Conservation (phyloP, 2,888 invertebrate genomes). For the Iphiclides podalirius region DNA sequence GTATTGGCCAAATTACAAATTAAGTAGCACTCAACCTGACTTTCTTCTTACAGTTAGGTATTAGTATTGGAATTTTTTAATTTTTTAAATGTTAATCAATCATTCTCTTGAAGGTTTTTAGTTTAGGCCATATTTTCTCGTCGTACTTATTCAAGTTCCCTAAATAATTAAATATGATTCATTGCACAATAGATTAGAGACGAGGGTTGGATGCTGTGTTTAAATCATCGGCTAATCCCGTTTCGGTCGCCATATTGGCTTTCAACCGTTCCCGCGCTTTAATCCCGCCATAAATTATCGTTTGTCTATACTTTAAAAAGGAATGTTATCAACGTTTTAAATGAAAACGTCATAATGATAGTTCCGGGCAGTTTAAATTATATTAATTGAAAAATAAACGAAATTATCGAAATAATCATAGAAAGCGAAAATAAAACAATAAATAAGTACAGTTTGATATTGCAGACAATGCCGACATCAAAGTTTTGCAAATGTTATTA, state of each 20-base stretch:
- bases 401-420: no score
- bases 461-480: no score
- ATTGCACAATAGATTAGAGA: conserved; percentile 24
- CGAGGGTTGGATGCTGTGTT: conserved; percentile 22
- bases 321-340: conserved; percentile 11
- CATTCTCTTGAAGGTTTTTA: not conserved
- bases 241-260: conserved; percentile 24
- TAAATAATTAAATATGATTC: conserved; percentile 24
- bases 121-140: not conserved
- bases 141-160: conserved; percentile 1
- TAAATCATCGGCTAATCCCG: conserved; percentile 25
- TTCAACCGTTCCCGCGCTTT: conserved; percentile 23
- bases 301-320: conserved; percentile 24
- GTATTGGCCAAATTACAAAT: no score
- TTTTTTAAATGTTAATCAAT: no score
- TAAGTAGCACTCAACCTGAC: no score
- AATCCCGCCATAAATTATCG: conserved; percentile 23
- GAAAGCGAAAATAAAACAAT: no score
- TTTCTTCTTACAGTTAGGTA: no score
- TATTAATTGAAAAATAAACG: no score
- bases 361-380: no score
- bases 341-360: conserved; percentile 10
- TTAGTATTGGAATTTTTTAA: no score
- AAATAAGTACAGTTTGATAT: no score
- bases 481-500: no score